Conservation (phyloP, 1,140 invertebrate genomes). For the Acromyrmex heyeri region DNA sequence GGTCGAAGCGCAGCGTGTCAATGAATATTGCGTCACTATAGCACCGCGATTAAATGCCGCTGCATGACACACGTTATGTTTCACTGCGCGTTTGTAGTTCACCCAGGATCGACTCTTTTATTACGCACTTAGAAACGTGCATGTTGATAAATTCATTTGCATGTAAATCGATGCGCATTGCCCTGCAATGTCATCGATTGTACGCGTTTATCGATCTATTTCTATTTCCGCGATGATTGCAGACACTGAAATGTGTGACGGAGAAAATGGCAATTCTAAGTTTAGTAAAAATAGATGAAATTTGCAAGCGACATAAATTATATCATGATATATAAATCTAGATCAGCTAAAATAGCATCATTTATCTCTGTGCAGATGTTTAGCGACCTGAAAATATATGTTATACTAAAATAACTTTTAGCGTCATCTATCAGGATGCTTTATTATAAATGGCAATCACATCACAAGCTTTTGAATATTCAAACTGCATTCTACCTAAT, state of each 20-base stretch:
- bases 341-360: neutral
- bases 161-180: constrained; percentile 27
- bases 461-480: constrained; percentile 16
- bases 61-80: constrained; percentile 9
- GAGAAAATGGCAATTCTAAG: neutral
- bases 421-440: neutral
- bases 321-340: neutral
- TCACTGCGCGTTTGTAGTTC: constrained; percentile 1
- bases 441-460: constrained; percentile 41
- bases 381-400: neutral
- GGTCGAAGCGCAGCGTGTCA: constrained; percentile 13
- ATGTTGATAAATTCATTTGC: constrained; percentile 73
- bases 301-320: neutral
- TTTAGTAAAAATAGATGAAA: neutral
- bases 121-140: constrained; percentile 69
- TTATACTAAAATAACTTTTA: constrained; percentile 29
- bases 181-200: constrained; percentile 2
- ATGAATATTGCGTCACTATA: constrained; percentile 40
- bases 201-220: neutral
- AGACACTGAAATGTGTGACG: neutral
- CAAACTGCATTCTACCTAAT: neutral
- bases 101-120: constrained; percentile 67
- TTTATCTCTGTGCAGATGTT: neutral
- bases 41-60: constrained; percentile 1
- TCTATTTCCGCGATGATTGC: neutral